phyloP scores from a whole-genome alignment of 2,888 invertebrate genomes.

The Mythimna lalbum region DNA sequence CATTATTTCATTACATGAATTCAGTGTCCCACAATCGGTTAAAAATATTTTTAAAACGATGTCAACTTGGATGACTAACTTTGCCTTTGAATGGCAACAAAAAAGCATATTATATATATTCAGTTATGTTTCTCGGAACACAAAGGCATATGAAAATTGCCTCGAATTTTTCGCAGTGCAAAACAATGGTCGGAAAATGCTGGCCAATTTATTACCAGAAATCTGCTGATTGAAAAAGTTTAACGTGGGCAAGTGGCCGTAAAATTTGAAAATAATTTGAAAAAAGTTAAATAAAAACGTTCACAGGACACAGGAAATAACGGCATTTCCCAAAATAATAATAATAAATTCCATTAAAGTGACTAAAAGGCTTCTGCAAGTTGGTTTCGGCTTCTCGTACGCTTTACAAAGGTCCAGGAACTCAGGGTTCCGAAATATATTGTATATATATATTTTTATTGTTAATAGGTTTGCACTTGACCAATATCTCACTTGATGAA shows the following conservation, averaged over 20 bases:
- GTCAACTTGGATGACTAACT: conserved; percentile 41
- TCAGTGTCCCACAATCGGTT: neutral
- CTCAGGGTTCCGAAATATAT: too few species aligned
- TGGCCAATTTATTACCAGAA: conserved; percentile 41
- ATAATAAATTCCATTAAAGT: too few species aligned
- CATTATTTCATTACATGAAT: conserved; percentile 1
- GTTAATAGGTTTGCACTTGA: too few species aligned
- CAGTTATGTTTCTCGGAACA: conserved; percentile 28
- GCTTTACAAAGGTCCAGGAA: too few species aligned
- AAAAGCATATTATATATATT: conserved; percentile 25
- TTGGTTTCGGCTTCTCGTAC: too few species aligned
- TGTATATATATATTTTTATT: too few species aligned
- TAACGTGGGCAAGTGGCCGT: conserved; percentile 10
- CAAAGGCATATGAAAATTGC: conserved; percentile 50
- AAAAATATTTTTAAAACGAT: conserved; percentile 13
- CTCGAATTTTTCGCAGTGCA: conserved; percentile 39
- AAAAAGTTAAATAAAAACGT: neutral
- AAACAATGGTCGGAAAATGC: conserved; percentile 47
- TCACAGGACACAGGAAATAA: neutral
- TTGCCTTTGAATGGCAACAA: conserved; percentile 33
- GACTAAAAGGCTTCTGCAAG: too few species aligned
- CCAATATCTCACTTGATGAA: too few species aligned
- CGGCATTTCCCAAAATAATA: neutral
- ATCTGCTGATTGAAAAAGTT: conserved; percentile 35
- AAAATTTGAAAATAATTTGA: neutral